Evolutionary conservation across 2,113 vertebrate genomes (phyloP), one percentile per base, ranked within the genome.

Genomic region (Eonycteris spelaea): DNA sequence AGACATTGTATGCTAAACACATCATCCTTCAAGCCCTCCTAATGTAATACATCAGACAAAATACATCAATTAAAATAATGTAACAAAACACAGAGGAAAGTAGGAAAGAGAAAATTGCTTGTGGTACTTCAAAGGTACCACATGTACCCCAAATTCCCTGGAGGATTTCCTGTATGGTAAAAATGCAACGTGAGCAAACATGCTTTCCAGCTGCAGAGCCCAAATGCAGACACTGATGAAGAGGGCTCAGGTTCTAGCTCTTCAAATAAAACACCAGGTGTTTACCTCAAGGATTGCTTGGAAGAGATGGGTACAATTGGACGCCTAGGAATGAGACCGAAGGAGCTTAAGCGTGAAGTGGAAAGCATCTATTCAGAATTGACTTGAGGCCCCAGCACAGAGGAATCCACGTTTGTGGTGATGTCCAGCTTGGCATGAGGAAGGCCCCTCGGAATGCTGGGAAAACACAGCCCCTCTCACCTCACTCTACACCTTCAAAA

Each of bases 121-220:
- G 84, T 89, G 86, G 68, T 83, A 97, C 97, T 98, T 98, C 97
- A 98, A 96, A 98, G 96, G 94, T 97, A 96, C 95, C 96, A 97
- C 96, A 97, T 97, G 96, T 48, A 79, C 77, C 57, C 79, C 18
- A 51, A 86, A 82, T 97, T 94, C 97, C 97, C 96, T 5, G 16
- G 98, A 98, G 96, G 96, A 98, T 98, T 98, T 98, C 97, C 97
- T 97, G 93, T 86, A 45, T 70, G 74, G 93, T 96, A 97, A 97
- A 97, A 97, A 97, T 68, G 70, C 22, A 1, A 30, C 13, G 11
- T 96, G 97, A 97, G 97, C 83, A 95, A 98, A 95, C 94, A 57
- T 98, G 92, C 75, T 90, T 96, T 98, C 95, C 97, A 98, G 97
- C 97, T 98, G 98, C 83, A 97, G 71, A 97, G 68, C 79, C 67